phyloP scores from a whole-genome alignment of 2,113 vertebrate species.

The Malurus elegans region DNA sequence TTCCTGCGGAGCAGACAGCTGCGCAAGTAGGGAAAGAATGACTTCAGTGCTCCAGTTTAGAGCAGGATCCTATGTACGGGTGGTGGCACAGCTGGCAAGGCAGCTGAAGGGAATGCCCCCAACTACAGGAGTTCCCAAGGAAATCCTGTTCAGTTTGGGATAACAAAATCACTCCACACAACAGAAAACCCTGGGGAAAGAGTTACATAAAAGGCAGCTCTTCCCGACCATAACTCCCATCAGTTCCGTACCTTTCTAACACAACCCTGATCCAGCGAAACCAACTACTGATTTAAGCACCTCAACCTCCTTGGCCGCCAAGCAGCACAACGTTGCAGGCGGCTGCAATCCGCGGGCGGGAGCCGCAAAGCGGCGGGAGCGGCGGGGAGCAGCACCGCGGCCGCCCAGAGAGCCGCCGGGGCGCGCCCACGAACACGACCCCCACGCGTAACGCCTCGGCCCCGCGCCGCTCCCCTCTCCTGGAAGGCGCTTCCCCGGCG shows the following conservation, averaged over 20 bases:
- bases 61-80: accelerated
- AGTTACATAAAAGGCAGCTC: no score
- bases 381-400: no score
- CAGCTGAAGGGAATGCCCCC: not conserved
- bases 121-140: not conserved
- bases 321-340: not conserved
- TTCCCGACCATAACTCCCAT: accelerated
- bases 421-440: accelerated
- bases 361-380: not conserved
- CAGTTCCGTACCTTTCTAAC: accelerated
- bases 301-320: not conserved
- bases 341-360: accelerated
- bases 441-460: not conserved
- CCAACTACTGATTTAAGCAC: accelerated
- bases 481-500: no score
- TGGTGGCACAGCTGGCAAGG: accelerated
- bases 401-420: not conserved
- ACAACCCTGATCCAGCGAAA: not conserved
- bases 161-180: accelerated
- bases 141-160: not conserved
- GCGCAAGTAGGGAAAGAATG: accelerated
- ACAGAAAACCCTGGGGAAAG: accelerated
- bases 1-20: accelerated
- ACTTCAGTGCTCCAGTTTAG: not conserved
- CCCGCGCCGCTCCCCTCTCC: not conserved